Percentiles rank a stretch among this genome's conserved stretches.
Conservation (phyloP, 2,113 vertebrate species). For the Promerops cafer region DNA sequence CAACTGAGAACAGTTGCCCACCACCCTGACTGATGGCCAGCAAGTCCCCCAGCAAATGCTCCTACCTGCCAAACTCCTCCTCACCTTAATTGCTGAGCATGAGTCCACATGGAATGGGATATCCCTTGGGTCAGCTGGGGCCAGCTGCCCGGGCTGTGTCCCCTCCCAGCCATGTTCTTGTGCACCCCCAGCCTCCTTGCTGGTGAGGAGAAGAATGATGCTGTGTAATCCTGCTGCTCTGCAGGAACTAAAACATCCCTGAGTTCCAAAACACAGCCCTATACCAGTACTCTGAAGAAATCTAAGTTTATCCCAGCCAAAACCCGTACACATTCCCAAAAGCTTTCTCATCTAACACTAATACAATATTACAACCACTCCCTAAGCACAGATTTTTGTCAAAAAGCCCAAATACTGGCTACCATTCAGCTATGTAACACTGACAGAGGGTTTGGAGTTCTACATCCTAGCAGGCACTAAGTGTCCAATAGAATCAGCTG, state of each 20-base stretch:
- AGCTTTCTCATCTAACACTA: background rate
- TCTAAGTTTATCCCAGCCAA: background rate
- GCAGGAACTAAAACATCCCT: background rate
- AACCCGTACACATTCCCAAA: background rate
- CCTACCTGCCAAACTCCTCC: background rate
- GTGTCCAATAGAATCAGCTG: background rate
- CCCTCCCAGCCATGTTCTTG: background rate
- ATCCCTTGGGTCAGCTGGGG: background rate
- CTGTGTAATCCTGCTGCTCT: background rate
- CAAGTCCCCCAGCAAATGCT: background rate
- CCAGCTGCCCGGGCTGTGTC: background rate
- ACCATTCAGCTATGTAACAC: background rate
- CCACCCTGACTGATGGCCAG: rapidly evolving
- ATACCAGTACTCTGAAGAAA: background rate
- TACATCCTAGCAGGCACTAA: background rate
- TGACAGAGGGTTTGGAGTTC: background rate
- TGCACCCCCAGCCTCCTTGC: background rate
- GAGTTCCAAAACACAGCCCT: background rate
- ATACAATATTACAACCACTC: background rate
- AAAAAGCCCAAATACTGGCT: background rate
- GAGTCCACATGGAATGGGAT: background rate
- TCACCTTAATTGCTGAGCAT: background rate
- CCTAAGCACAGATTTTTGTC: background rate
- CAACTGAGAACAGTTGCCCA: background rate
- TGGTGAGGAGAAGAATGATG: background rate